Evolutionary conservation across 2,888 invertebrate genomes (phyloP).

Genomic region (Andrena flavipes): DNA sequence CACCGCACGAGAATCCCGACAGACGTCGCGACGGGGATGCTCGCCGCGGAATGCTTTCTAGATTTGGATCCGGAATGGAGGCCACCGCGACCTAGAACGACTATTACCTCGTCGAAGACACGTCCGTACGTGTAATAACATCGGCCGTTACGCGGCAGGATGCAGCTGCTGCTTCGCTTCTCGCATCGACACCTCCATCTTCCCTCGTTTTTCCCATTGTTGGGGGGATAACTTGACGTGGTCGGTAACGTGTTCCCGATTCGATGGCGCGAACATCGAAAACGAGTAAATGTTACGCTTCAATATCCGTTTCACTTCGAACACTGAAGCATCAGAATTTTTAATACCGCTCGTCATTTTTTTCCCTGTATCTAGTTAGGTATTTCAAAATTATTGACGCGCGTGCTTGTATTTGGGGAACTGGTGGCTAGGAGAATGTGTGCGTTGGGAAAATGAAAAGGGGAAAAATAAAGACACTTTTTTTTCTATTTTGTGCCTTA

Average conservation of each 20-base stretch:
- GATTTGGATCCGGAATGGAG: slow-evolving; percentile 40
- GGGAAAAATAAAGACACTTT: no score
- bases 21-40: slow-evolving; percentile 1
- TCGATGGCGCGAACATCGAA: slow-evolving; percentile 12
- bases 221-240: slow-evolving; percentile 18
- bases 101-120: slow-evolving; percentile 43
- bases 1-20: slow-evolving; percentile 8
- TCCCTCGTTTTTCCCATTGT: slow-evolving; percentile 24
- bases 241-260: slow-evolving; percentile 16
- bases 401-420: no score
- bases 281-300: slow-evolving; percentile 1
- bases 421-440: no score
- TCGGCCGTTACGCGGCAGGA: slow-evolving; percentile 35
- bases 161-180: slow-evolving; percentile 36
- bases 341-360: no score
- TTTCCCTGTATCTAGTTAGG: no score
- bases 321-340: background rate
- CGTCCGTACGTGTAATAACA: slow-evolving; percentile 46
- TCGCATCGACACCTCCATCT: slow-evolving; percentile 15
- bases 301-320: background rate
- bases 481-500: no score
- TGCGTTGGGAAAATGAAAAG: no score
- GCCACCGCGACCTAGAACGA: slow-evolving; percentile 15
- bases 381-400: no score
- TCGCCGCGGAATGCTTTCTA: slow-evolving; percentile 15